Base-by-base conservation (phyloP, 1,140 invertebrate genomes). In the Atta colombica region DNA sequence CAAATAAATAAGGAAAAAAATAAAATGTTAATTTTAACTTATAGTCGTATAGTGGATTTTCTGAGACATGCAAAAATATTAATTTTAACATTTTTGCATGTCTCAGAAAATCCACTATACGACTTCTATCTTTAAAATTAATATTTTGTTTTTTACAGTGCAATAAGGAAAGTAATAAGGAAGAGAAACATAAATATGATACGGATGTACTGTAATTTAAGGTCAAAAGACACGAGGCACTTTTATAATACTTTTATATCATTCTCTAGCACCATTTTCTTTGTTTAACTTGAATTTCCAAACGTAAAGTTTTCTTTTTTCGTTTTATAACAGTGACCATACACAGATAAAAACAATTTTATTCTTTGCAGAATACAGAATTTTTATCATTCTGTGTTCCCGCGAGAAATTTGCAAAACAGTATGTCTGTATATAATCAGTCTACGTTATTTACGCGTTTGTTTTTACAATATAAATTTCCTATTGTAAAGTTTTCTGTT, bases 381-480 rank as follows among this genome's bases (percentile, higher is more conserved):
- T 51, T 84, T 84, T 75, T 75, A 84, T 75, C 55, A 61, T 45
- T 7, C 18, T 5, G 21, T 2, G 31, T 55, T 61, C 0, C 7
- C 18, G 25, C 18, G 25, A 12, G 21, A 6, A 75, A 74, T 84
- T 74, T 21, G n/a, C 55, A 61, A 82, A 84, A 84, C 28, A n/a
- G n/a, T 28, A 39, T 8, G 35, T 28, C 14, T 28, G 55, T 21
- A 18, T 60, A 18, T 21, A 75, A 75, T 86, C 31, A 35, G 35
- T 14, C 16, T 31, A 7, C 16, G 51, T 18, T 85, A 77, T 66
- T 77, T 45, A 35, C 16, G 10, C 49, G 35, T n/a, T 66, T 51
- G 51, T 35, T 61, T 68, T 80, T n/a, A 49, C 39, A 31, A 65
- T 49, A 71, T 68, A 84, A 71, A 49, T 87, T 39, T 72, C 21